A percentile compares a stretch with the other conserved stretches of the same genome.
phyloP scores from a whole-genome alignment of 2,888 invertebrate genomes.

The Pseudeuparius sepicola region DNA sequence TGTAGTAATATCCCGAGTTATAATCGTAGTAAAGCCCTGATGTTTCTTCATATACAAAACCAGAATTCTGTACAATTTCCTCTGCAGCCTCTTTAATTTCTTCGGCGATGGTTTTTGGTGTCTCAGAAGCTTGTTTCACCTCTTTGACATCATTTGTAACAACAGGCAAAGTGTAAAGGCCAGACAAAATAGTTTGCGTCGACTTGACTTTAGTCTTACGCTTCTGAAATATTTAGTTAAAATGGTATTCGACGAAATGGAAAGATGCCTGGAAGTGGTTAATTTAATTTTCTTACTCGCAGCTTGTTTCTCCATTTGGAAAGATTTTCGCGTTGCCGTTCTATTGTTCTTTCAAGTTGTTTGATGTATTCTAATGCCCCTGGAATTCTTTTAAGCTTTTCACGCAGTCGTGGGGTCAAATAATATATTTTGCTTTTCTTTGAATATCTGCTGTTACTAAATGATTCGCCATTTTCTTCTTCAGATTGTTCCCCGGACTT shows the following conservation, averaged over 20 bases:
- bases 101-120: slow-evolving; percentile 49
- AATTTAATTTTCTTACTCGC: slow-evolving; percentile 27
- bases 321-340: slow-evolving; percentile 48
- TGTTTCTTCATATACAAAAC: slow-evolving; percentile 78
- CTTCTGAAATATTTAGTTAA: no score
- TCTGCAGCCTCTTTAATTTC: slow-evolving; percentile 72
- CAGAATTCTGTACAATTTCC: slow-evolving; percentile 59
- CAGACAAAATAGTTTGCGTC: slow-evolving; percentile 29
- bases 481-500: no score
- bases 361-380: slow-evolving; percentile 48
- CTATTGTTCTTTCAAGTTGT: slow-evolving; percentile 46
- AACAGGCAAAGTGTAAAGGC: background rate
- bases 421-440: no score
- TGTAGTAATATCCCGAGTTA: slow-evolving; percentile 82
- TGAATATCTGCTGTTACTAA: no score
- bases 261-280: no score
- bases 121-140: background rate
- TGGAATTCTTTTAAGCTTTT: slow-evolving; percentile 47
- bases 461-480: no score
- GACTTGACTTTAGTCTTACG: slow-evolving; percentile 22
- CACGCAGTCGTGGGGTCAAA: no score
- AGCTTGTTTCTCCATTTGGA: slow-evolving; percentile 48
- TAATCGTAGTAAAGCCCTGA: slow-evolving; percentile 85
- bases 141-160: background rate
- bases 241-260: no score